Evolutionary conservation across 1,140 invertebrate species (phyloP).

Genomic region (Geopemphigus sp.): DNA sequence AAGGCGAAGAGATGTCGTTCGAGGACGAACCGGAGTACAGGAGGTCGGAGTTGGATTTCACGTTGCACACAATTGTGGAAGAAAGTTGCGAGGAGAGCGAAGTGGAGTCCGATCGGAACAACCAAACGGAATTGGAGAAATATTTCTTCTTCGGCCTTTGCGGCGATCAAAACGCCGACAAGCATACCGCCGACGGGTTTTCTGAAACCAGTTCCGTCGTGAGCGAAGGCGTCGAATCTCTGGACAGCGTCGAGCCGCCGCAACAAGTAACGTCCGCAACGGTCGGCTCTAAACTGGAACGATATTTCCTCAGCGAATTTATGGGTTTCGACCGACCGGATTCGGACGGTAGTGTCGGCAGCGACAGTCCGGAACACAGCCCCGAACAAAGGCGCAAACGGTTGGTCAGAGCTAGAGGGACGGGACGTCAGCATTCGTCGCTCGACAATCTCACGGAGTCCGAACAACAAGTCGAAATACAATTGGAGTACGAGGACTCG

Average conservation of each 20-base stretch:
- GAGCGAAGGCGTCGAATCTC: constrained; percentile 75
- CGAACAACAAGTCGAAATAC: constrained; percentile 56
- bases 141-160: constrained; percentile 86
- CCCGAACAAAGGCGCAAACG: constrained; percentile 79
- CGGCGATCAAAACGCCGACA: constrained; percentile 63
- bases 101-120: constrained; percentile 62
- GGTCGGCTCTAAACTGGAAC: constrained; percentile 78
- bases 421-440: constrained; percentile 75
- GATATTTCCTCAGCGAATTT: constrained; percentile 84
- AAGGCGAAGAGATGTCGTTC: constrained; percentile 58
- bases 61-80: constrained; percentile 88
- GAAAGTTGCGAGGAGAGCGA: constrained; percentile 91
- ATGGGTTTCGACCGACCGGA: constrained; percentile 75
- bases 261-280: constrained; percentile 65
- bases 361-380: constrained; percentile 81
- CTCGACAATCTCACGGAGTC: constrained; percentile 68
- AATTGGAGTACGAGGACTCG: constrained; percentile 66
- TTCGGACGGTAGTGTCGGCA: constrained; percentile 78
- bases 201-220: constrained; percentile 86
- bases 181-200: constrained; percentile 64
- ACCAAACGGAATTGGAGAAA: constrained; percentile 77
- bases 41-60: constrained; percentile 79
- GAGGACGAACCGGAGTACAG: constrained; percentile 81
- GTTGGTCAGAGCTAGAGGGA: constrained; percentile 73
- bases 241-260: constrained; percentile 60